These are phyloP conservation scores for Rhincodon typus DNA, from an alignment of 2,797 vertebrate species.

Conservation along the genomic window DNA sequence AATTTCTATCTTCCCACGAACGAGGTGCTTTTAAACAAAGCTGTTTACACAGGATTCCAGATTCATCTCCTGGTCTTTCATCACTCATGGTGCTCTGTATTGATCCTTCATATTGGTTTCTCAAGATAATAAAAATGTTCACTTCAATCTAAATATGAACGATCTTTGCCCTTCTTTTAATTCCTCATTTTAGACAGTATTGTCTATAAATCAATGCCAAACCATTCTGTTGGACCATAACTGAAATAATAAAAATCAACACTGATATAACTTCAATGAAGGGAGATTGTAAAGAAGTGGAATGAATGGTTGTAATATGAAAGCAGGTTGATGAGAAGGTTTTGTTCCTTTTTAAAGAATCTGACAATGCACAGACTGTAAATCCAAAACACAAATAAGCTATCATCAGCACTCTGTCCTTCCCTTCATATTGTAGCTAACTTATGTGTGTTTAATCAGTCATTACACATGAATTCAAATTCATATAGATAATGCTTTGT, in stretches of 20 bases:
- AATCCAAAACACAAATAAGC: not conserved
- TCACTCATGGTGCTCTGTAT: not conserved
- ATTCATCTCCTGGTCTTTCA: not conserved
- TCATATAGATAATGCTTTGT: not conserved
- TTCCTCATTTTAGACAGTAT: not conserved
- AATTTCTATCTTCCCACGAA: not conserved
- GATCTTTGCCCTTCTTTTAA: not conserved
- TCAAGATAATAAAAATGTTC: not conserved
- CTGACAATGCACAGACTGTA: not conserved
- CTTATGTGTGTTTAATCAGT: not conserved
- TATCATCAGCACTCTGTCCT: not conserved
- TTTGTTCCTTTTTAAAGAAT: not conserved
- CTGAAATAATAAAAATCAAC: slow-evolving; percentile 11
- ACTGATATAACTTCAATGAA: not conserved
- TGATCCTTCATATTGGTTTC: not conserved
- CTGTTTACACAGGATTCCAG: too few species aligned
- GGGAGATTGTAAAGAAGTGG: not conserved
- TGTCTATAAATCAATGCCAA: not conserved
- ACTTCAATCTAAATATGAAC: not conserved
- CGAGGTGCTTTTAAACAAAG: not conserved
- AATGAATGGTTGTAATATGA: not conserved
- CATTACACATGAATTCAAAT: not conserved
- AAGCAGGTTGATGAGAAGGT: not conserved
- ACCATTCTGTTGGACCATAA: not conserved
- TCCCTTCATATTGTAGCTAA: not conserved